A percentile compares a stretch with the other conserved stretches of the same genome.
phyloP scores from a whole-genome alignment of 2,888 invertebrate species.

The Chrysomela aeneicollis region DNA sequence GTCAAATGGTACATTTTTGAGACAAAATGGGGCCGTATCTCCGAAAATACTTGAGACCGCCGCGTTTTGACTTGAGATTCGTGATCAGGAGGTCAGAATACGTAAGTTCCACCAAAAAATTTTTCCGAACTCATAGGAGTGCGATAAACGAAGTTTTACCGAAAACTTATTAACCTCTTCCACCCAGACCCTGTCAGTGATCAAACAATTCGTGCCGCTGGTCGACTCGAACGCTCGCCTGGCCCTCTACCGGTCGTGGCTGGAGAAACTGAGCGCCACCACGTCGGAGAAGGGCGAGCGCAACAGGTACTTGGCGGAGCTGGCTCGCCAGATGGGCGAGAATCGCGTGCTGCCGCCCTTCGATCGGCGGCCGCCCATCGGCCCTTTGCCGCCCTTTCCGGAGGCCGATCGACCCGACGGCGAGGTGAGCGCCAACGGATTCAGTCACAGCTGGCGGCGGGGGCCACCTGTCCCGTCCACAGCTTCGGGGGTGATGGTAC shows the following conservation, averaged over 20 bases:
- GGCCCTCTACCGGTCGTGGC: conserved; percentile 45
- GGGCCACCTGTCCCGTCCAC: no score
- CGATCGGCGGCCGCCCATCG: conserved; percentile 42
- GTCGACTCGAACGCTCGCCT: conserved; percentile 45
- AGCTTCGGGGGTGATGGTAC: no score
- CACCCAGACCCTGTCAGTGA: conserved; percentile 44
- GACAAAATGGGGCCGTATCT: no score
- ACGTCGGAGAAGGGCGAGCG: conserved; percentile 39
- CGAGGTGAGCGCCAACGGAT: neutral
- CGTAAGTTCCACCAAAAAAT: no score
- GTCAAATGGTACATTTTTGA: no score
- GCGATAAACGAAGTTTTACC: no score
- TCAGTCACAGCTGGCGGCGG: no score
- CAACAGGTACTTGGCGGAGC: conserved; percentile 44
- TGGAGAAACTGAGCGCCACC: conserved; percentile 45
- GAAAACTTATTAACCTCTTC: no score
- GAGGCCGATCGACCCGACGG: neutral
- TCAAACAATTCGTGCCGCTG: conserved; percentile 46
- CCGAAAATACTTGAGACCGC: no score
- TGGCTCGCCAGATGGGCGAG: conserved; percentile 46
- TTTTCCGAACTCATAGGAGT: no score
- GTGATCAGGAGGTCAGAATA: no score
- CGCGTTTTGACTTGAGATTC: no score
- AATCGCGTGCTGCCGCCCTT: conserved; percentile 45
- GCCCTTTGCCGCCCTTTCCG: conserved; percentile 30